These are phyloP conservation scores for Rhabdornis inornatus DNA, from an alignment of 2,113 vertebrate genomes.

Conservation along the genomic window DNA sequence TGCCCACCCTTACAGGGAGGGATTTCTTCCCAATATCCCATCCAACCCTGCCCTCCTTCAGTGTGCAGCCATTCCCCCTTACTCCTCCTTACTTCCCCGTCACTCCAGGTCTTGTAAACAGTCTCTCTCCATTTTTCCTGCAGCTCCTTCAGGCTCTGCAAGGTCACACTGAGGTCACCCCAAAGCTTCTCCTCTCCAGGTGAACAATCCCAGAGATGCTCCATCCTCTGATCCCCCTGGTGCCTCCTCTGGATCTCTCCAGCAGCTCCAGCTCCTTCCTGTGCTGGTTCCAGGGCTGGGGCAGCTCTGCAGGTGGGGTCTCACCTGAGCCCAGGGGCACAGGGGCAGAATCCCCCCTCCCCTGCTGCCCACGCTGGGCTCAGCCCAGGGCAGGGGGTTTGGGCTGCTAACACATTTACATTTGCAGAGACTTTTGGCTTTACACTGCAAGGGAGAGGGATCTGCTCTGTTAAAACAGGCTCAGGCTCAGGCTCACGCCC, in stretches of 20 bases:
- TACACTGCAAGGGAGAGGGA: not conserved
- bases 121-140: not conserved
- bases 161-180: no score
- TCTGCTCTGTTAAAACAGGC: not conserved
- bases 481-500: not conserved
- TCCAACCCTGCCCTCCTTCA: rapidly evolving
- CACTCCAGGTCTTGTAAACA: not conserved
- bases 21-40: rapidly evolving
- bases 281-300: not conserved
- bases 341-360: not conserved
- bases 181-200: not conserved
- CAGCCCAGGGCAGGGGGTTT: not conserved
- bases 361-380: not conserved
- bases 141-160: no score
- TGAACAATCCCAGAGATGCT: not conserved
- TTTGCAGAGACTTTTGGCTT: not conserved
- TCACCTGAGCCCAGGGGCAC: not conserved
- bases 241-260: not conserved
- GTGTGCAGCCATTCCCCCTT: rapidly evolving
- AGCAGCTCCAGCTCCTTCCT: not conserved
- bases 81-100: no score
- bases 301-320: not conserved
- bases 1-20: rapidly evolving
- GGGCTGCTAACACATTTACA: not conserved
- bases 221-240: not conserved